A percentile compares a stretch with the other conserved stretches of the same genome.
phyloP scores from a whole-genome alignment of 2,797 vertebrate species.

The Nyctibius grandis region DNA sequence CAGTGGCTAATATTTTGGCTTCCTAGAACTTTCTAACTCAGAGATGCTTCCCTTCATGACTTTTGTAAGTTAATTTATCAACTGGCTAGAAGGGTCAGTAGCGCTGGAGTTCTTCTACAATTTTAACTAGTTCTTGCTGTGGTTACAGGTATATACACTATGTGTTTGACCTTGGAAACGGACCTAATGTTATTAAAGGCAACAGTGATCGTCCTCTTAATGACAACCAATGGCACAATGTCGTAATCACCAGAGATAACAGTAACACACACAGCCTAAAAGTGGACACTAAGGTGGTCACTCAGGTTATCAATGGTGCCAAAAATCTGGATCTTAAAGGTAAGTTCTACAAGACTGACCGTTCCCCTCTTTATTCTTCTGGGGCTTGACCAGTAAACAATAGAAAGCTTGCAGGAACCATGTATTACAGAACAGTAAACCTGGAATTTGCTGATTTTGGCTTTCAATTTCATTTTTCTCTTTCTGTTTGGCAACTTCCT shows the following conservation, averaged over 20 bases:
- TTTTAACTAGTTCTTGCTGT: background rate
- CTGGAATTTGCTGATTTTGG: background rate
- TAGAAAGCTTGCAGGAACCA: background rate
- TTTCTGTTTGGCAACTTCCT: background rate
- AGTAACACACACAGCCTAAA: constrained; percentile 96
- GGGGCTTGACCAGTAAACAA: background rate
- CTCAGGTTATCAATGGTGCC: constrained; percentile 96
- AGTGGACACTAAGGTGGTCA: constrained; percentile 90
- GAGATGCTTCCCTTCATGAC: background rate
- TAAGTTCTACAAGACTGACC: constrained; percentile 31
- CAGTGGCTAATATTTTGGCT: background rate
- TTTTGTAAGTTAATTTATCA: background rate
- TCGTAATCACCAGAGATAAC: constrained; percentile 95
- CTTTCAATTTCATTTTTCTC: background rate
- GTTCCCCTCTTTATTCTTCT: background rate
- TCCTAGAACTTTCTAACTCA: background rate
- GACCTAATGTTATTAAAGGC: constrained; percentile 95
- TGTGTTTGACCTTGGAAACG: constrained; percentile 96
- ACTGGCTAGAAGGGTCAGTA: background rate
- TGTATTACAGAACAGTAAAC: background rate
- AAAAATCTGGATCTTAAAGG: constrained; percentile 98
- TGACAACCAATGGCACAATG: constrained; percentile 99
- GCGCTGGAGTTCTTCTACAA: background rate
- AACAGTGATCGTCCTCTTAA: constrained; percentile 93
- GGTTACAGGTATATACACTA: constrained; percentile 93